These are phyloP conservation scores for Copidosoma floridanum DNA, from an alignment of 1,140 invertebrate species.

Conservation along the genomic window DNA sequence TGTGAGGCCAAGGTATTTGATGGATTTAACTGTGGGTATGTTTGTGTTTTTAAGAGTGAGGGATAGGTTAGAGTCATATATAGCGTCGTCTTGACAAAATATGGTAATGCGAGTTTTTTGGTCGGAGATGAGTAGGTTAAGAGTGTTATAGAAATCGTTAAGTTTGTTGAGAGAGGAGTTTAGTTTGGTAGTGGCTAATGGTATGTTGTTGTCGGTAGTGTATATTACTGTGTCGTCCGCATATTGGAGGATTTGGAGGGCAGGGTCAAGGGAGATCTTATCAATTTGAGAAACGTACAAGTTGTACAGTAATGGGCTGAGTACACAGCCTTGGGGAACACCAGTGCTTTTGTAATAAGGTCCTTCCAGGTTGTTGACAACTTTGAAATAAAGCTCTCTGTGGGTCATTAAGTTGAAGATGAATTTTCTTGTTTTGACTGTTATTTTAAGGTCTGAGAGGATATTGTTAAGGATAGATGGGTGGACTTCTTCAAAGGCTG, in stretches of 20 bases:
- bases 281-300: conserved; percentile 3
- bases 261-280: neutral
- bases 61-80: neutral
- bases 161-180: neutral
- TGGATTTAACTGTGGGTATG: neutral
- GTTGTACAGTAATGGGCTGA: conserved; percentile 19
- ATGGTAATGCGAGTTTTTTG: conserved; percentile 8
- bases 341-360: neutral
- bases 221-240: conserved; percentile 25
- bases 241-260: conserved; percentile 1
- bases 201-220: neutral
- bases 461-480: neutral
- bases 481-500: conserved; percentile 15
- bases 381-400: conserved; percentile 16
- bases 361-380: neutral
- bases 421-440: neutral
- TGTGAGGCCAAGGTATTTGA: conserved; percentile 18
- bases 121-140: conserved; percentile 3
- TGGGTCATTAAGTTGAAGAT: conserved; percentile 17
- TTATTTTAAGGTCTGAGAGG: neutral
- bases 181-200: neutral
- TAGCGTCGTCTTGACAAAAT: neutral
- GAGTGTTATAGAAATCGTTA: neutral
- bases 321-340: conserved; percentile 13
- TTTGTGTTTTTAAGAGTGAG: neutral